phyloP scores from a whole-genome alignment of 1,140 invertebrate species.

The Conus betulinus region DNA sequence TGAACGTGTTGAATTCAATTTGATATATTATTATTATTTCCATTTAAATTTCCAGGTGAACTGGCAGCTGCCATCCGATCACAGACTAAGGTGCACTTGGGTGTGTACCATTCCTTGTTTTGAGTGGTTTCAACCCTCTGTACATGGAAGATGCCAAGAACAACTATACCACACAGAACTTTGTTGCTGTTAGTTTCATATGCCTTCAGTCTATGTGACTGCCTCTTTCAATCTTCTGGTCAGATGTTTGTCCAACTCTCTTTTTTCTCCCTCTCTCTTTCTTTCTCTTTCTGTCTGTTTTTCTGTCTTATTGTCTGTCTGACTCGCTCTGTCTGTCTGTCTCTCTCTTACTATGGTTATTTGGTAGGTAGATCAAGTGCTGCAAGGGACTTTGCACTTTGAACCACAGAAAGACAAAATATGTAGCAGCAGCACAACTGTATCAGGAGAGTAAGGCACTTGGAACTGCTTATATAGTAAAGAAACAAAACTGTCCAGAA shows the following conservation, averaged over 20 bases:
- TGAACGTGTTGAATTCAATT: no score
- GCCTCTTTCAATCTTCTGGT: neutral
- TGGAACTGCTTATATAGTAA: no score
- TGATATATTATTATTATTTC: no score
- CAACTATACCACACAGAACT: constrained; percentile 82
- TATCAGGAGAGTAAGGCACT: no score
- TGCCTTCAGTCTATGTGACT: neutral
- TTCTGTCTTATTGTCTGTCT: neutral
- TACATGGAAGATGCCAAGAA: constrained; percentile 85
- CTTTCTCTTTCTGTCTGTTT: neutral
- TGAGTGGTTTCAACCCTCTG: constrained; percentile 93
- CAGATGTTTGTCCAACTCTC: neutral
- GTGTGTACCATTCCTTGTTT: constrained; percentile 92
- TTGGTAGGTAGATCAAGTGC: no score
- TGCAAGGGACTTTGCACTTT: no score
- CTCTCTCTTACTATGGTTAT: no score
- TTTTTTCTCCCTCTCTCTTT: neutral
- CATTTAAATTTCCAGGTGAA: no score
- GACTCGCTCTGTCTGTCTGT: neutral
- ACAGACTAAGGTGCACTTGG: constrained; percentile 79
- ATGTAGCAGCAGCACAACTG: no score
- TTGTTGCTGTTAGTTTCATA: constrained; percentile 69
- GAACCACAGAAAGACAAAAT: no score
- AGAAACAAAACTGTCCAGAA: no score
- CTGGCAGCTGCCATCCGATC: no score